Evolutionary conservation across 1,140 invertebrate species (phyloP), one percentile per base, ranked within the genome.

Genomic region (Listronotus oregonensis): DNA sequence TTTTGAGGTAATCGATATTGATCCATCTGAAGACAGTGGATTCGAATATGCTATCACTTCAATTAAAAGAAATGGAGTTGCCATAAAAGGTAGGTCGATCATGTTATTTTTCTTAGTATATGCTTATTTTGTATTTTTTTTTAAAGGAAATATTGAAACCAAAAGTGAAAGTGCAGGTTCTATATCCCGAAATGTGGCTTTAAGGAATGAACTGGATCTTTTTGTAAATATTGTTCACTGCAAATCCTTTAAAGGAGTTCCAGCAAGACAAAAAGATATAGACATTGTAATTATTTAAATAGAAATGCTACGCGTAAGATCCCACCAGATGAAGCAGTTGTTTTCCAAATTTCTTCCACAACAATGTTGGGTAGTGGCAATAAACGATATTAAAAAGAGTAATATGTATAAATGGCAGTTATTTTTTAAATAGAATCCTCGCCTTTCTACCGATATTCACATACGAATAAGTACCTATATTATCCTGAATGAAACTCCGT

Each of bases 221-320:
- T 99, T 91, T 80, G 95, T 97, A 0, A 99, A 99, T 81, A 91
- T 99, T 0, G 80, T 99, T 10, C 93, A 97, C 75, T 98, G 95
- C 81, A 93, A 95, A 72, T 96, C 95, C 0, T 95, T 95, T 76
- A 87, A 91, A 11, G 95, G 94, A 3, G 89, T 97, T 34, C 82
- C 84, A 3, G 93, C 93, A 0, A 85, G 93, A 10, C 96, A 99
- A 68, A 88, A 92, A 70, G 87, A 96, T 80, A 90, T 99, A 66
- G 94, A 99, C 81, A 87, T 99, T 77, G 86, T 94, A 21, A 92
- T 99, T 55, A 91, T 99, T 55, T n/a, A n/a, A n/a, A n/a, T n/a
- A n/a, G n/a, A n/a, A n/a, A n/a, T n/a, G n/a, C n/a, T n/a, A n/a
- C n/a, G n/a, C n/a, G n/a, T n/a, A n/a, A n/a, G n/a, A n/a, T n/a